Evolutionary conservation across 2,888 invertebrate species (phyloP).

Genomic region (Rutpela maculata): DNA sequence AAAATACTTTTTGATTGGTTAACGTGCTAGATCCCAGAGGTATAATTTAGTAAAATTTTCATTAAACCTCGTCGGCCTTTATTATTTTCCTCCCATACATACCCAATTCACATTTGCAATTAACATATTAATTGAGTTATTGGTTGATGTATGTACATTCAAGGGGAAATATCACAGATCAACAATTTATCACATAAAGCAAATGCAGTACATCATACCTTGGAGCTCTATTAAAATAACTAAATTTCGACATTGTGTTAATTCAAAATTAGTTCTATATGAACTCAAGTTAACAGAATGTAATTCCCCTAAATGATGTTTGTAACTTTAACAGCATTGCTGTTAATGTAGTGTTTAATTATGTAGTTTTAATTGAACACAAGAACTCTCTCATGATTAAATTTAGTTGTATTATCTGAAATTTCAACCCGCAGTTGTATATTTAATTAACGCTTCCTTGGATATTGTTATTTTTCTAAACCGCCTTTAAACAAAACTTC

Average conservation of each 20-base stretch:
- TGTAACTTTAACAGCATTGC: not conserved
- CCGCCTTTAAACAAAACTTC: no score
- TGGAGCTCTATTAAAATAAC: not conserved
- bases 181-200: not conserved
- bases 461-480: no score
- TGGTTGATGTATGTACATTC: not conserved
- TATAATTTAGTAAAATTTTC: not conserved
- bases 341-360: not conserved
- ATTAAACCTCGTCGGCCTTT: not conserved
- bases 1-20: not conserved
- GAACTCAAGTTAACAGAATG: not conserved
- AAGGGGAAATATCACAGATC: not conserved
- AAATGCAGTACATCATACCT: not conserved
- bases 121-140: conserved; percentile 26
- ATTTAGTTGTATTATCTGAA: not conserved
- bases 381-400: not conserved
- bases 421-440: not conserved
- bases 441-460: no score
- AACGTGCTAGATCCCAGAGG: not conserved
- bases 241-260: not conserved
- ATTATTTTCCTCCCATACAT: not conserved
- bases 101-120: conserved; percentile 3
- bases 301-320: not conserved
- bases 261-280: not conserved
- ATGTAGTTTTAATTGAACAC: not conserved